phyloP scores from a whole-genome alignment of 2,113 vertebrate genomes.

The Nerophis ophidion region DNA sequence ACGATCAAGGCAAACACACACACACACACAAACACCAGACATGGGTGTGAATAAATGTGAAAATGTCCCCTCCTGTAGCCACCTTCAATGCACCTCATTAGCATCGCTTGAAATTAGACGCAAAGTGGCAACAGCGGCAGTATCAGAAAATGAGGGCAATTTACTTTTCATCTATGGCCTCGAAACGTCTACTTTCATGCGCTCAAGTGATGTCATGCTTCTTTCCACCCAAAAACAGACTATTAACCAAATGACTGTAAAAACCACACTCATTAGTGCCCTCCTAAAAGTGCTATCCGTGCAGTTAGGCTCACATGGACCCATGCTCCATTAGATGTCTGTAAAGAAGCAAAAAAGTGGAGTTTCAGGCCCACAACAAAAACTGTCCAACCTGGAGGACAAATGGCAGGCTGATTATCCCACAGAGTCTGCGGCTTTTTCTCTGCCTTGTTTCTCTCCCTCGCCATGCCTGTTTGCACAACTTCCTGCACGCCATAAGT shows the following conservation, averaged over 20 bases:
- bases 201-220: constrained; percentile 48
- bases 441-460: constrained; percentile 34
- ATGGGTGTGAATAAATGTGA: constrained; percentile 46
- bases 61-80: constrained; percentile 16
- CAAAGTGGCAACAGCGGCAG: constrained; percentile 28
- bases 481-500: constrained; percentile 62
- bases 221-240: constrained; percentile 55
- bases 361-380: constrained; percentile 35
- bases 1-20: constrained; percentile 21
- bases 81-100: constrained; percentile 43
- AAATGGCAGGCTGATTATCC: constrained; percentile 63
- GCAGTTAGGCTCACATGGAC: constrained; percentile 40
- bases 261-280: constrained; percentile 51
- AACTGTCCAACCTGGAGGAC: constrained; percentile 50
- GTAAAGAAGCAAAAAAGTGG: constrained; percentile 49
- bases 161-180: constrained; percentile 53
- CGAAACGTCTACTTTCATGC: constrained; percentile 32
- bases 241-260: constrained; percentile 52
- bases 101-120: constrained; percentile 22
- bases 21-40: constrained; percentile 15
- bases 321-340: constrained; percentile 50
- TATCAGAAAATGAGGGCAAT: constrained; percentile 45
- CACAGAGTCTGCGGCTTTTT: constrained; percentile 41
- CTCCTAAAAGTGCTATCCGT: constrained; percentile 34
- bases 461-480: constrained; percentile 54